Evolutionary conservation across 2,888 invertebrate genomes (phyloP).

Genomic region (Cybosia mesomella): DNA sequence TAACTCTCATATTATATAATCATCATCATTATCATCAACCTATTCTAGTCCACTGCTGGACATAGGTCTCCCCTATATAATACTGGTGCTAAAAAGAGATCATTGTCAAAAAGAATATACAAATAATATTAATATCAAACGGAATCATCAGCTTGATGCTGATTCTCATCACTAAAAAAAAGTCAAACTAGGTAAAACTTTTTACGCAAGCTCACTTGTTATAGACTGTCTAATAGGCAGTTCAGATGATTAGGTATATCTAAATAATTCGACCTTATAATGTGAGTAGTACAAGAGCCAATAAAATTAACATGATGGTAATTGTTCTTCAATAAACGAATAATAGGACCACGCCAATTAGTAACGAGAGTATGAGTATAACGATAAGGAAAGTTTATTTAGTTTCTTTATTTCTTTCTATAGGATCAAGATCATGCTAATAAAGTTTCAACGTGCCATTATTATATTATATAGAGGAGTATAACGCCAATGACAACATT

Average conservation of each 20-base stretch:
- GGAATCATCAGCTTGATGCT: background rate
- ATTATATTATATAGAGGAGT: background rate
- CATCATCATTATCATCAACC: no score
- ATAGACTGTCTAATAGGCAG: slow-evolving; percentile 49
- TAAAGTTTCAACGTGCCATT: no score
- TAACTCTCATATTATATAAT: no score
- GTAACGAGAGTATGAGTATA: slow-evolving; percentile 24
- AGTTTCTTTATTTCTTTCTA: background rate
- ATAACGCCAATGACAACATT: background rate
- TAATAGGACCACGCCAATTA: slow-evolving; percentile 44
- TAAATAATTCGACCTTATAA: slow-evolving; percentile 58
- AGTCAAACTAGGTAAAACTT: background rate
- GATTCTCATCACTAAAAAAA: background rate
- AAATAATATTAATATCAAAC: no score
- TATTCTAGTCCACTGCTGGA: no score
- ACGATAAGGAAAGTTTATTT: slow-evolving; percentile 4
- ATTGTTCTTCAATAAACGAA: slow-evolving; percentile 41
- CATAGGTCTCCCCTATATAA: no score
- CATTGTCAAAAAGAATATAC: no score
- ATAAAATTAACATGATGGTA: slow-evolving; percentile 50
- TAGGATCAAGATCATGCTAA: background rate
- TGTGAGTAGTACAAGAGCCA: slow-evolving; percentile 29
- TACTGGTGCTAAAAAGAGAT: no score
- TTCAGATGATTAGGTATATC: slow-evolving; percentile 46
- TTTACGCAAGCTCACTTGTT: slow-evolving; percentile 22